phyloP scores from a whole-genome alignment of 2,113 vertebrate genomes.

The Petrocephalus zakoni region DNA sequence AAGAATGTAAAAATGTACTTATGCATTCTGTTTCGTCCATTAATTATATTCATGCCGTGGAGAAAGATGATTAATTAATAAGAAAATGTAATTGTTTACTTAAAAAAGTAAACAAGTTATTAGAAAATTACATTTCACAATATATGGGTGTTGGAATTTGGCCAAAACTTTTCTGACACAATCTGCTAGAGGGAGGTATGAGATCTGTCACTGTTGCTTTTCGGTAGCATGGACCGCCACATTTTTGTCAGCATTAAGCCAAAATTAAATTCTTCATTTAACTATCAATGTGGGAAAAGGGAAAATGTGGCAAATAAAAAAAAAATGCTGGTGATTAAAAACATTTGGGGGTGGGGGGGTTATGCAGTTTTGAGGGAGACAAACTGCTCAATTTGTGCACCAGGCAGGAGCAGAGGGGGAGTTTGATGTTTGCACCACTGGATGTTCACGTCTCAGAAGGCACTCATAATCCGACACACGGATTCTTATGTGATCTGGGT shows the following conservation, averaged over 20 bases:
- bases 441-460: no score
- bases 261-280: background rate
- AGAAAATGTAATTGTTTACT: background rate
- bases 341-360: no score
- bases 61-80: background rate
- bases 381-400: no score
- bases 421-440: no score
- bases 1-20: no score
- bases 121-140: background rate
- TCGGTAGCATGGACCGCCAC: background rate
- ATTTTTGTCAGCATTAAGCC: background rate
- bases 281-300: background rate
- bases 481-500: no score
- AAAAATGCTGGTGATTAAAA: no score
- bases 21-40: background rate
- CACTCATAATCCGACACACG: no score
- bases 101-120: background rate
- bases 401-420: no score
- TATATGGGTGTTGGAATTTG: background rate
- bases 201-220: background rate
- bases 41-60: background rate
- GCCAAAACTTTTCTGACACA: background rate
- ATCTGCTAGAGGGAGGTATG: background rate
- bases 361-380: no score
- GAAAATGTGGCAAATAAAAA: background rate